Base-by-base conservation (phyloP, 2,113 vertebrate species). In the Suncus etruscus region DNA sequence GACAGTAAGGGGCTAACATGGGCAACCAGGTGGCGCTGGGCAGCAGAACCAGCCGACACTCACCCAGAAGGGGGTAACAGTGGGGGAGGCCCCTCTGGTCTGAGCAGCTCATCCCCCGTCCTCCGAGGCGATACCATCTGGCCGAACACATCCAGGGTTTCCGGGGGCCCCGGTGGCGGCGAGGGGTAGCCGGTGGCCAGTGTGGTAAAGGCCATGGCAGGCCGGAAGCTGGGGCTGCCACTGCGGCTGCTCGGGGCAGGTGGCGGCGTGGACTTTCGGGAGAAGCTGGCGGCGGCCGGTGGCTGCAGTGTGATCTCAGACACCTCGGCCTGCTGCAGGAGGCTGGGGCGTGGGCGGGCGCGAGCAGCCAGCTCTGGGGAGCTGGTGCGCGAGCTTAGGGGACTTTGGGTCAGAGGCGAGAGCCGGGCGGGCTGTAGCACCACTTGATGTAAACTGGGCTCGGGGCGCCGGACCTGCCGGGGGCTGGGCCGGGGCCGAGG, bases 341-440 rank as follows among this genome's bases (percentile, higher is more conserved):
- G 98, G 94, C 98, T 98, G 0, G 99, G 98, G 1, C 99, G 99
- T 0, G 99, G 99, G 89, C 99, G 98, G 92, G 99, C 99, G 0
- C 99, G 98, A 76, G 99, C 98, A 0, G 99, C 97, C 85, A 99
- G 99, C 98, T 99, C 99, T 0, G 99, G 99, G 65, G 99, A 99
- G 97, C 98, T 99, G 27, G 98, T 99, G 69, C 98, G 98, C 97
- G 99, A 99, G 97, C 99, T 99, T 93, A 99, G 98, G 94, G 99
- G 99, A 89, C 99, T 99, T 98, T 99, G 99, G 97, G 99, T 99
- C 95, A 99, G 98, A 89, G 99, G 99, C 91, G 99, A 99, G 96
- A 99, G 99, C 93, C 99, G 98, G 0, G 99, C 99, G 88, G 99
- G 99, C 97, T 99, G 99, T 97, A 99, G 98, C 97, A 99, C 99